Base-by-base conservation (phyloP, 2,888 invertebrate species). In the Eustalomyia histrio region DNA sequence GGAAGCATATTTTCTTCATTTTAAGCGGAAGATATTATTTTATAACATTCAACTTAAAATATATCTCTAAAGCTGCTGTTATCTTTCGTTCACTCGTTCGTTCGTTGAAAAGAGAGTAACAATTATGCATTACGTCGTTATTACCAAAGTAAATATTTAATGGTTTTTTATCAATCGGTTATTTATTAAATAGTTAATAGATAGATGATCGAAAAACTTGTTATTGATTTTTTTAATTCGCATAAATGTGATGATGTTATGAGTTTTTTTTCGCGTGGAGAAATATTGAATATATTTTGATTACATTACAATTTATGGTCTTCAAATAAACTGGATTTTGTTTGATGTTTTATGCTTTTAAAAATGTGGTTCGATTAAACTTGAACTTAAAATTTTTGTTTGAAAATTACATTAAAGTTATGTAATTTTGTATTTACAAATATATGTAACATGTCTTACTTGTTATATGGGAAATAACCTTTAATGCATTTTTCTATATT, bases 21-120 rank as follows among this genome's bases (percentile, higher is more conserved):
- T 35, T 55, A 60, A 52, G 39, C 79, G 79, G 75, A 80, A 80
- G 79, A 71, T 71, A 75, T 75, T 75, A 71, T 14, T 53, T 58
- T 18, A 69, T 16, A 68, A 52, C 57, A 50, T 57, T 61, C 71
- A 75, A 18, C 16, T 43, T 24, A 39, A 64, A 33, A 55, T 57
- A 21, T 52, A 24, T 24, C 43, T 21, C 9, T 39, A 52, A 43
- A 52, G 61, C 33, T 17, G 57, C 7, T 14, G 21, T 58, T 58
- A n/a, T n/a, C n/a, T n/a, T n/a, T n/a, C n/a, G n/a, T n/a, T n/a
- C n/a, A 18, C 21, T 58, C 14, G n/a, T 73, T 55, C 57, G 5
- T n/a, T 57, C 43, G 43, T 2, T 1, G 12, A 24, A 75, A 16
- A 21, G 16, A 72, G 35, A 35, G 61, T 35, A 58, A 53, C 29